Evolutionary conservation across 2,888 invertebrate genomes (phyloP), one percentile per base, ranked within the genome.

Genomic region (Pyrrhia umbra): DNA sequence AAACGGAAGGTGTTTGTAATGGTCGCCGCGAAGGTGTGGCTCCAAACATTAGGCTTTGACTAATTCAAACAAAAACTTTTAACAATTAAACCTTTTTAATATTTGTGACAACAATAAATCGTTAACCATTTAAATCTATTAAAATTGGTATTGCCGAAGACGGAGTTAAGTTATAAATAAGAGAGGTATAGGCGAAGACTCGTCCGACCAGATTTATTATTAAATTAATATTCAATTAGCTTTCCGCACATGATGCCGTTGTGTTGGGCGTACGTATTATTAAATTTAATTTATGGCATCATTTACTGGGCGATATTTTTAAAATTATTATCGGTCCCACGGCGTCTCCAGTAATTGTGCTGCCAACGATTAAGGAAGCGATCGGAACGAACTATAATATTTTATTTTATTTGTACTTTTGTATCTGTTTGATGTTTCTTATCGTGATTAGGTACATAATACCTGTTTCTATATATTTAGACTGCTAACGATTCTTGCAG

Each of bases 191-290:
- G 82, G 80, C 79, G 56, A 81, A 89, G 87, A 92, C 89, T 92
- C 80, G 93, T 90, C 87, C 78, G 78, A 88, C 91, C 90, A 92
- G 94, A 94, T 94, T 94, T 93, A 92, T 92, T 90, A 88, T 91
- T 86, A 94, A 93, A 93, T 95, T 94, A 95, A 95, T 93, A 94
- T 94, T 94, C 95, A 94, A 94, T 95, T 94, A 94, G 93, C 94
- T 94, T 93, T 95, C 94, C 92, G 94, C 94, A 94, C 94, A 95
- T 94, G 93, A 93, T 88, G 89, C 90, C 85, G 90, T 88, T 88
- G 85, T 86, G 88, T 86, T 92, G 92, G 93, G 91, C 94, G 93
- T 92, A 89, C 85, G 92, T 93, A 89, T 94, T 95, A 95, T 94
- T 95, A 94, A 92, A 90, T 91, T 91, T 81, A 91, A 95, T 94